A percentile compares a stretch with the other conserved stretches of the same genome.
phyloP scores from a whole-genome alignment of 2,113 vertebrate genomes.

The Cathartes aura region DNA sequence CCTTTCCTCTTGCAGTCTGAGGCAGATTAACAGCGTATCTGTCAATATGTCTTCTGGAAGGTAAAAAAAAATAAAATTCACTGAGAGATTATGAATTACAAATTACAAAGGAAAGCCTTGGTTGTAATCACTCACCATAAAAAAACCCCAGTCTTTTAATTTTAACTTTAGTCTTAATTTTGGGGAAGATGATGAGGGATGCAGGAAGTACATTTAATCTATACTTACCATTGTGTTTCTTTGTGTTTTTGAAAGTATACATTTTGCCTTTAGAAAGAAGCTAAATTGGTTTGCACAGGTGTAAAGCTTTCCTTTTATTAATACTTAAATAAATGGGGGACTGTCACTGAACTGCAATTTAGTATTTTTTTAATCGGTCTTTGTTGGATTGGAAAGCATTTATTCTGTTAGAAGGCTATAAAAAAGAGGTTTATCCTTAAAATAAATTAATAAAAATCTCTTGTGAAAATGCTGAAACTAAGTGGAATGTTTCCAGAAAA shows the following conservation, averaged over 20 bases:
- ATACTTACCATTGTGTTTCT: background rate
- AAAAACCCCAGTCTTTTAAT: background rate
- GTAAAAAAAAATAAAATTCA: background rate
- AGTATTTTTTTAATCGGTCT: background rate
- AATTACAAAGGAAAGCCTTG: background rate
- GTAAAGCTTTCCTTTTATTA: constrained; percentile 29
- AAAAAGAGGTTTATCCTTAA: background rate
- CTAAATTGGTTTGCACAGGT: constrained; percentile 30
- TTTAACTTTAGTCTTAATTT: background rate
- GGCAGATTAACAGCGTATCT: background rate
- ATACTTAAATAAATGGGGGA: background rate
- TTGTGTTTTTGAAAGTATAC: background rate
- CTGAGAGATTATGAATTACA: background rate
- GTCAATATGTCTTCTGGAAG: background rate
- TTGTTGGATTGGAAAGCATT: background rate
- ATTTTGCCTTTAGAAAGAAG: background rate
- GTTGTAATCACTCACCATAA: background rate
- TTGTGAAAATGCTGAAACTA: constrained; percentile 24
- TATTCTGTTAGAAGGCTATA: background rate
- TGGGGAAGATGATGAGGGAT: background rate
- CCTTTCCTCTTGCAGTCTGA: background rate
- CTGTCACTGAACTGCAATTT: background rate
- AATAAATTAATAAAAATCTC: constrained; percentile 48
- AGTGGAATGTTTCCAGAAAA: constrained; percentile 44
- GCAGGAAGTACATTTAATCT: background rate